These are phyloP conservation scores for Craterocephalus amniculus DNA, from an alignment of 2,797 vertebrate species.

Conservation along the genomic window DNA sequence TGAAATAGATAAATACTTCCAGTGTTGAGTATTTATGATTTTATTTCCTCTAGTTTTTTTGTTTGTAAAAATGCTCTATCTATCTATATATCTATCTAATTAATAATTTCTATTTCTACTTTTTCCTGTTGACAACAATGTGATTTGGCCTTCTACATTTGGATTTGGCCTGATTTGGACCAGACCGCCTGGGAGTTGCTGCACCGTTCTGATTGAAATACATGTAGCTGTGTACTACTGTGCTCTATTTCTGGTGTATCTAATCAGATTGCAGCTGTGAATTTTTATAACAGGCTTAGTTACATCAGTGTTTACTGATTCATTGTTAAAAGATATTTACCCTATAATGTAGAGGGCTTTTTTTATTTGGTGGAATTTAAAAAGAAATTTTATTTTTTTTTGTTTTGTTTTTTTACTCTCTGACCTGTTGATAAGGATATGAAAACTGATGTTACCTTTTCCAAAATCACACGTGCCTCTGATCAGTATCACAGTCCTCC, in stretches of 20 bases:
- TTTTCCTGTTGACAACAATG: slow-evolving; percentile 28
- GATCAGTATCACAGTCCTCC: not conserved
- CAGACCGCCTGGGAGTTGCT: not conserved
- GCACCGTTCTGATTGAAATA: not conserved
- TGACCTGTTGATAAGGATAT: not conserved
- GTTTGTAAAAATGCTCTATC: slow-evolving; percentile 43
- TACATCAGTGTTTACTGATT: slow-evolving; percentile 7
- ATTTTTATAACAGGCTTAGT: not conserved
- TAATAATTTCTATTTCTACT: slow-evolving; percentile 32
- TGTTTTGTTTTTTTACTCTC: too few species aligned
- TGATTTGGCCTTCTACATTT: slow-evolving; percentile 15
- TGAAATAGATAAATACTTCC: slow-evolving; percentile 72
- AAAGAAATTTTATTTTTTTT: too few species aligned
- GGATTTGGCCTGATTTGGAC: too few species aligned
- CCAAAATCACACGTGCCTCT: not conserved
- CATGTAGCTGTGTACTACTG: slow-evolving; percentile 2
- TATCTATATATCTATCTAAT: slow-evolving; percentile 15
- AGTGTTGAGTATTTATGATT: slow-evolving; percentile 77
- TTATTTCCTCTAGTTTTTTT: slow-evolving; percentile 44
- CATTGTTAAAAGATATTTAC: not conserved
- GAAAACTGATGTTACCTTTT: not conserved
- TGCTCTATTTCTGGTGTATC: not conserved
- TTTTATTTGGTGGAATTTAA: not conserved
- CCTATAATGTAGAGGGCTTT: not conserved
- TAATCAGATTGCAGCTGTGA: slow-evolving; percentile 4